Evolutionary conservation across 2,888 invertebrate species (phyloP).

Genomic region (Pelosia muscerda): DNA sequence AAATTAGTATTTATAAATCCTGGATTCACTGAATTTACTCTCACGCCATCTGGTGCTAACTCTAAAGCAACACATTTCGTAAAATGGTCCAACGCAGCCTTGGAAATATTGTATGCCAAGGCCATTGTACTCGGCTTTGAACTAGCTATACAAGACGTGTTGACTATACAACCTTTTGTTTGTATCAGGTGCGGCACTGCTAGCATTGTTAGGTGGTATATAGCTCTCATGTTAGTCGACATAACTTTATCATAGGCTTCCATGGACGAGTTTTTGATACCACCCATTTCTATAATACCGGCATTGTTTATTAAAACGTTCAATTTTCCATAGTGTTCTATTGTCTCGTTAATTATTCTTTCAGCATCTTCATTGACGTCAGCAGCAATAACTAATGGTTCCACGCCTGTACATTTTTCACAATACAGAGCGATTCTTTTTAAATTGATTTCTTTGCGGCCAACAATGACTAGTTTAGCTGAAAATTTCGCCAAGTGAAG

Average conservation of each 20-base stretch:
- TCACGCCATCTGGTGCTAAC: constrained; percentile 91
- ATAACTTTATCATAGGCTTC: constrained; percentile 95
- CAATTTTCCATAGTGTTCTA: constrained; percentile 90
- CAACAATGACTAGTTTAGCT: constrained; percentile 89
- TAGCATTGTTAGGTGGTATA: constrained; percentile 93
- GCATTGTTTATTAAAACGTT: constrained; percentile 95
- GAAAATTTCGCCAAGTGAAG: constrained; percentile 89
- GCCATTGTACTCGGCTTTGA: constrained; percentile 89
- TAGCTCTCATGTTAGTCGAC: constrained; percentile 93
- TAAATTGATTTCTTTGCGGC: constrained; percentile 74
- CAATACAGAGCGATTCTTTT: constrained; percentile 77
- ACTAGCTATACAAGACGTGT: constrained; percentile 96
- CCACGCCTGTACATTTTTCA: constrained; percentile 85
- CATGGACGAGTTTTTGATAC: constrained; percentile 92
- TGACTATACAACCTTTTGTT: constrained; percentile 94
- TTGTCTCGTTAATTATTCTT: constrained; percentile 89
- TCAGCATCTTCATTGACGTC: constrained; percentile 90
- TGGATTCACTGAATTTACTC: constrained; percentile 97
- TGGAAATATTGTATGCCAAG: constrained; percentile 95
- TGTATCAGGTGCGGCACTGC: constrained; percentile 93
- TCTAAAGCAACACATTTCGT: constrained; percentile 96
- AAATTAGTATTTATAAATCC: constrained; percentile 96
- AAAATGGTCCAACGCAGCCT: constrained; percentile 97
- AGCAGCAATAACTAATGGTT: constrained; percentile 87
- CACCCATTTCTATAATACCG: constrained; percentile 92